These are phyloP conservation scores for Nebria salina DNA, from an alignment of 2,888 invertebrate species.

Conservation along the genomic window DNA sequence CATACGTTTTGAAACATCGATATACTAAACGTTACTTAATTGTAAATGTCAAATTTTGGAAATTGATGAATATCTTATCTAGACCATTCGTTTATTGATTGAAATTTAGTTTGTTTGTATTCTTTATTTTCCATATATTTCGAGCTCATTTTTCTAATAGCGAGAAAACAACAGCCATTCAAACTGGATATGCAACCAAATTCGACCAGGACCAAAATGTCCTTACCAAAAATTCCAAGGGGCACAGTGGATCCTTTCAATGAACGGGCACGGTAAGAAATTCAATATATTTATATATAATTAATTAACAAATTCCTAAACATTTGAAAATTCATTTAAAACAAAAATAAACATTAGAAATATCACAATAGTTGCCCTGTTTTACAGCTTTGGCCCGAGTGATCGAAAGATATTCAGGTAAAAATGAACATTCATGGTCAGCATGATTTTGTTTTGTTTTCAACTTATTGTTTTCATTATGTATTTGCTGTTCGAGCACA, in stretches of 20 bases:
- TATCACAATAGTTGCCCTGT: conserved; percentile 48
- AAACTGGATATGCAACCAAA: conserved; percentile 55
- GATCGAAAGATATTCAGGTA: conserved; percentile 53
- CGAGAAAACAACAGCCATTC: conserved; percentile 44
- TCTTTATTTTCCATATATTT: background rate
- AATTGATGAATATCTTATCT: conserved; percentile 2
- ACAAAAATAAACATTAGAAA: conserved; percentile 24
- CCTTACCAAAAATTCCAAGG: conserved; percentile 57
- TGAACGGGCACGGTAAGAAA: conserved; percentile 57
- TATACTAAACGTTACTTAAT: background rate
- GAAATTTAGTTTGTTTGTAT: background rate
- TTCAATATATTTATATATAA: conserved; percentile 45
- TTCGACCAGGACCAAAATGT: conserved; percentile 58
- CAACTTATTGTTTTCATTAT: conserved; percentile 18
- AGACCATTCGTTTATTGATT: conserved; percentile 4
- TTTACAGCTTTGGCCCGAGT: conserved; percentile 52
- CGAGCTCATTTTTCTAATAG: conserved; percentile 28
- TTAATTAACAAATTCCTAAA: conserved; percentile 20
- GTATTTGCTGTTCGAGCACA: conserved; percentile 5
- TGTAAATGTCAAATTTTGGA: background rate
- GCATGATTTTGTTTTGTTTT: conserved; percentile 20
- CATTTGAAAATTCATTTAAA: conserved; percentile 9
- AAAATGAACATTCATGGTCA: conserved; percentile 25
- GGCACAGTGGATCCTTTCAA: conserved; percentile 56
- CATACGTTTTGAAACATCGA: background rate